phyloP scores from a whole-genome alignment of 2,797 vertebrate genomes.

The Limosa lapponica region DNA sequence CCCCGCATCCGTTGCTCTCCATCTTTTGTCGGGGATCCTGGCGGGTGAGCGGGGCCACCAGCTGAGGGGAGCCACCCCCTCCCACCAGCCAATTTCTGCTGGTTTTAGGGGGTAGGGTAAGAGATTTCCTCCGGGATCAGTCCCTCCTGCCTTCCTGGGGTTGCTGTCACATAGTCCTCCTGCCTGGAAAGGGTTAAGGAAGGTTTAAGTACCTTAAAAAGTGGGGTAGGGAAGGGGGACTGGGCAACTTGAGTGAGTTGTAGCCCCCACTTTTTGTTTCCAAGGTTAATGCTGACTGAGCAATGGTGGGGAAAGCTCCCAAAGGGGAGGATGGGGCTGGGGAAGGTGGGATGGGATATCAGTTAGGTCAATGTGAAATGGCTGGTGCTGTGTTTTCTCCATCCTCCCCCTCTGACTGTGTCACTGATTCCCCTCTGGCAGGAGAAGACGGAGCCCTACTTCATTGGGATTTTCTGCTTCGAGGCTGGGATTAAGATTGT shows the following conservation, averaged over 20 bases:
- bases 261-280: not conserved
- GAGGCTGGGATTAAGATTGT: slow-evolving; percentile 98
- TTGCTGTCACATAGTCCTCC: not conserved
- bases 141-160: not conserved
- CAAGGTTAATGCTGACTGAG: not conserved
- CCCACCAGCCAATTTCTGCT: not conserved
- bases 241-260: not conserved
- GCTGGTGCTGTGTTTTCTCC: not conserved
- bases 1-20: fast-evolving
- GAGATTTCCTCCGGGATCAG: not conserved
- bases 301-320: not conserved
- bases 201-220: not conserved
- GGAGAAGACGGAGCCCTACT: slow-evolving; percentile 99
- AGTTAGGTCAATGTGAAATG: not conserved
- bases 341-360: not conserved
- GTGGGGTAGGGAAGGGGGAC: not conserved
- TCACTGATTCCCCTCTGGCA: slow-evolving; percentile 58
- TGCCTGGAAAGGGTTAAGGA: not conserved
- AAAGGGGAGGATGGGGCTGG: not conserved
- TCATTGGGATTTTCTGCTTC: slow-evolving; percentile 99
- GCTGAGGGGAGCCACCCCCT: not conserved
- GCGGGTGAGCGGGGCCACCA: not conserved
- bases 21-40: fast-evolving
- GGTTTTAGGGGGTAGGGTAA: not conserved
- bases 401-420: not conserved